phyloP scores from a whole-genome alignment of 2,113 vertebrate genomes.

The Egretta garzetta region DNA sequence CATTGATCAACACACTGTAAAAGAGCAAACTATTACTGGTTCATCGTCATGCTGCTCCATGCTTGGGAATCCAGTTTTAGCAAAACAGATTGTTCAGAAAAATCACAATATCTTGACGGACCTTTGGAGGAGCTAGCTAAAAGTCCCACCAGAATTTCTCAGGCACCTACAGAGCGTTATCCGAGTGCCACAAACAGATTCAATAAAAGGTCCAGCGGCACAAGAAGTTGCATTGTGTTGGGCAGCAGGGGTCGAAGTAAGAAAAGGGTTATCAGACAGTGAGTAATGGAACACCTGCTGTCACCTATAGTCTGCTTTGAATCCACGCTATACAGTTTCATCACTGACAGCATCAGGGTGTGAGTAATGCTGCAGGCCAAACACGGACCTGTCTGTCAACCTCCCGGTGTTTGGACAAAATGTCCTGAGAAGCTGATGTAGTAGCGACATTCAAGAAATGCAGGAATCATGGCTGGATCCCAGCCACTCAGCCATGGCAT shows the following conservation, averaged over 20 bases:
- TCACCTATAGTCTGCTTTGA: conserved; percentile 51
- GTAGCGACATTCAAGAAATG: conserved; percentile 21
- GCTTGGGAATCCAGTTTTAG: not conserved
- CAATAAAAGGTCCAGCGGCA: not conserved
- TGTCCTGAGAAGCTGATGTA: conserved; percentile 35
- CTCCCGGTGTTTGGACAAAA: conserved; percentile 37
- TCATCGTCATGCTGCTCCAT: not conserved
- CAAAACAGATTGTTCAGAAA: not conserved
- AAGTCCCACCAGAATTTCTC: not conserved
- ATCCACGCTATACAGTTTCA: conserved; percentile 64
- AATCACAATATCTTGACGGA: not conserved
- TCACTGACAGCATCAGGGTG: conserved; percentile 37
- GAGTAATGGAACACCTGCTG: conserved; percentile 60
- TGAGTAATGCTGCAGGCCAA: conserved; percentile 52
- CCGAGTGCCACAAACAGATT: conserved; percentile 14
- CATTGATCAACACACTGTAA: not conserved
- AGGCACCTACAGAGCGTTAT: not conserved
- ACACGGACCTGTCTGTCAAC: conserved; percentile 41
- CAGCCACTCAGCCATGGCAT: not conserved
- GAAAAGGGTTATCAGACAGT: conserved; percentile 65
- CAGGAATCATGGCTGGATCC: conserved; percentile 20
- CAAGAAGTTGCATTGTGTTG: not conserved
- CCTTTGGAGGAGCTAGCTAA: not conserved
- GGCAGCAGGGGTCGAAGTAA: not conserved
- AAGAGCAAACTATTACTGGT: not conserved